phyloP scores from a whole-genome alignment of 1,140 invertebrate species.

The Ips typographus region DNA sequence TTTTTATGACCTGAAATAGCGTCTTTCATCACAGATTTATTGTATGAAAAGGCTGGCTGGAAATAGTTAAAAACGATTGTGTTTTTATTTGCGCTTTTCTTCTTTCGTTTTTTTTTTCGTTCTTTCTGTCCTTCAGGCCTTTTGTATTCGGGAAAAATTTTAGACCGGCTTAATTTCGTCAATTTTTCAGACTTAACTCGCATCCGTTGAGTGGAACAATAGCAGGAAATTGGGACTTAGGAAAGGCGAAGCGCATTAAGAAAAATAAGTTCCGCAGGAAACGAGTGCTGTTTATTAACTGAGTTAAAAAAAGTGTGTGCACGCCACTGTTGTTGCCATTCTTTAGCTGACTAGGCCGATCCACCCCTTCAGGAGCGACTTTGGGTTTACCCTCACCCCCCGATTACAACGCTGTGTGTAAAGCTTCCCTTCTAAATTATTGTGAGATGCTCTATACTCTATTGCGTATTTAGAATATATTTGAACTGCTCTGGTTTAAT shows the following conservation, averaged over 20 bases:
- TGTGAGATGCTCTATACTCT: slow-evolving; percentile 6
- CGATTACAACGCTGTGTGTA: neutral
- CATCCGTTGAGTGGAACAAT: neutral
- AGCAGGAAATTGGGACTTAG: neutral
- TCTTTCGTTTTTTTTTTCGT: too few species aligned
- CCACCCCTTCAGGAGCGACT: neutral
- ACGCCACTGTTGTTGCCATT: neutral
- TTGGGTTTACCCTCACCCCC: slow-evolving; percentile 3
- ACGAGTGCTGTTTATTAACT: neutral
- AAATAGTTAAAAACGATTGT: too few species aligned
- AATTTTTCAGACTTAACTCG: slow-evolving; percentile 6
- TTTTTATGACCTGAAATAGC: too few species aligned
- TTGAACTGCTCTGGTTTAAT: neutral
- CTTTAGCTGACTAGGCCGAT: neutral
- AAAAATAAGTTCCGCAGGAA: neutral
- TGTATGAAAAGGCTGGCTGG: too few species aligned
- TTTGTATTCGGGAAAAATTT: slow-evolving; percentile 1
- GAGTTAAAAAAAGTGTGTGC: neutral
- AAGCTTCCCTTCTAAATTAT: neutral
- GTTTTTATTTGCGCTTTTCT: too few species aligned
- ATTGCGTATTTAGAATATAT: slow-evolving; percentile 3
- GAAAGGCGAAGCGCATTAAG: neutral
- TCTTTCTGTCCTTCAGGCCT: neutral
- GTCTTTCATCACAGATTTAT: too few species aligned
- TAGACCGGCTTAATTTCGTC: slow-evolving; percentile 4